Evolutionary conservation across 2,888 invertebrate genomes (phyloP).

Genomic region (Neuroscelio doddi): DNA sequence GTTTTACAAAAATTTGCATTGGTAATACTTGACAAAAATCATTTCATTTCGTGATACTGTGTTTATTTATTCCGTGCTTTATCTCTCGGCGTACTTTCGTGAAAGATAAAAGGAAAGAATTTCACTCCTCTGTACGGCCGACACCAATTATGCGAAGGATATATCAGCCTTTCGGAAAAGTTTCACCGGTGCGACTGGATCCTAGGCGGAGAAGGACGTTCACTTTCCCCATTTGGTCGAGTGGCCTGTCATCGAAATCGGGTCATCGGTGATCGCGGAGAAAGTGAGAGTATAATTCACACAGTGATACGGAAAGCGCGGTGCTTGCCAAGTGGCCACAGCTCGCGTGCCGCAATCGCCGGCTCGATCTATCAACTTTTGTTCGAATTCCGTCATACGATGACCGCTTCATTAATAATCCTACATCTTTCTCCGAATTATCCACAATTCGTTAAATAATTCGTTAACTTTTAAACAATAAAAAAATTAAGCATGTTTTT

Average conservation of each 20-base stretch:
- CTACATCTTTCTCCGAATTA: background rate
- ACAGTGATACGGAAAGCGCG: slow-evolving; percentile 39
- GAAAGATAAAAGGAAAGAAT: slow-evolving; percentile 31
- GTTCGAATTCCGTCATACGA: background rate
- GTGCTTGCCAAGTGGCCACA: slow-evolving; percentile 12
- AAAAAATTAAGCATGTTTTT: too few species aligned
- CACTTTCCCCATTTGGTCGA: slow-evolving; percentile 46
- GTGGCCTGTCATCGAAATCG: slow-evolving; percentile 41
- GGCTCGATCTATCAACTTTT: slow-evolving; percentile 4
- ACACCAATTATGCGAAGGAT: slow-evolving; percentile 37
- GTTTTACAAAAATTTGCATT: too few species aligned
- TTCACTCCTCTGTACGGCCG: slow-evolving; percentile 33
- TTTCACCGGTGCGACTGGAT: slow-evolving; percentile 34
- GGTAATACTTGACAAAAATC: too few species aligned
- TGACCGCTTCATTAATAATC: slow-evolving; percentile 1
- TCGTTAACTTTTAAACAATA: too few species aligned
- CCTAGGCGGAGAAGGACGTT: slow-evolving; percentile 32
- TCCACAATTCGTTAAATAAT: slow-evolving; percentile 5
- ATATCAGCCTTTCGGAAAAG: slow-evolving; percentile 42
- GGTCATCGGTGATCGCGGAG: slow-evolving; percentile 46
- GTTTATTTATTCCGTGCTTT: slow-evolving; percentile 14
- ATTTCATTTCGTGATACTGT: background rate
- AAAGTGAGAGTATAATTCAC: slow-evolving; percentile 45
- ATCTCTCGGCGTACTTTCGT: slow-evolving; percentile 5
- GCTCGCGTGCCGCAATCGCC: slow-evolving; percentile 4